These are phyloP conservation scores for Drosophila kepulauana DNA, from an alignment of 1,140 invertebrate genomes.

Conservation along the genomic window DNA sequence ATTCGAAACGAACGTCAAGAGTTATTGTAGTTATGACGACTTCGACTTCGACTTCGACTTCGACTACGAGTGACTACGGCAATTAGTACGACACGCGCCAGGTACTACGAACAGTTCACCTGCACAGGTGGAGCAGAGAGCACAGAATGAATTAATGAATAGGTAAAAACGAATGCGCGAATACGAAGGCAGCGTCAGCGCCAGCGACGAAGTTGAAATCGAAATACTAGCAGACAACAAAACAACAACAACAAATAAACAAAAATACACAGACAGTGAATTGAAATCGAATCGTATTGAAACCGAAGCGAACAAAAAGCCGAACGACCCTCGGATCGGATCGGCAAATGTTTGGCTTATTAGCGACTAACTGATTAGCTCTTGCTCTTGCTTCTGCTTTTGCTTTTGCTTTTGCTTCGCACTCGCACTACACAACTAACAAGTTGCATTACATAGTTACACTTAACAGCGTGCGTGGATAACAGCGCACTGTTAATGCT, in stretches of 20 bases:
- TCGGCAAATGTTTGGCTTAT: constrained; percentile 51
- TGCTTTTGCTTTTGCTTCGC: background rate
- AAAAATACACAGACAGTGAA: constrained; percentile 12
- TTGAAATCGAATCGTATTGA: constrained; percentile 29
- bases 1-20: constrained; percentile 2
- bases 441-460: background rate
- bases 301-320: constrained; percentile 22
- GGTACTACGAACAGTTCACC: constrained; percentile 60
- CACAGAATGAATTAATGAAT: constrained; percentile 77
- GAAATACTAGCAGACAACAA: constrained; percentile 28
- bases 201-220: constrained; percentile 22
- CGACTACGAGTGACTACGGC: constrained; percentile 16
- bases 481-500: constrained; percentile 12
- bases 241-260: too few species aligned
- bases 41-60: constrained; percentile 23
- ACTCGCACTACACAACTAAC: background rate
- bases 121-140: constrained; percentile 76
- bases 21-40: constrained; percentile 33
- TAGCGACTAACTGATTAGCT: constrained; percentile 47
- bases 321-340: constrained; percentile 39
- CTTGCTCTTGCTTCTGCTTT: background rate
- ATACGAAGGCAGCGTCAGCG: background rate
- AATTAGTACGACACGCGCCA: constrained; percentile 61
- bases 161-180: constrained; percentile 34
- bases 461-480: constrained; percentile 15